These are phyloP conservation scores for Phaedon cochleariae DNA, from an alignment of 2,888 invertebrate genomes.

Conservation along the genomic window DNA sequence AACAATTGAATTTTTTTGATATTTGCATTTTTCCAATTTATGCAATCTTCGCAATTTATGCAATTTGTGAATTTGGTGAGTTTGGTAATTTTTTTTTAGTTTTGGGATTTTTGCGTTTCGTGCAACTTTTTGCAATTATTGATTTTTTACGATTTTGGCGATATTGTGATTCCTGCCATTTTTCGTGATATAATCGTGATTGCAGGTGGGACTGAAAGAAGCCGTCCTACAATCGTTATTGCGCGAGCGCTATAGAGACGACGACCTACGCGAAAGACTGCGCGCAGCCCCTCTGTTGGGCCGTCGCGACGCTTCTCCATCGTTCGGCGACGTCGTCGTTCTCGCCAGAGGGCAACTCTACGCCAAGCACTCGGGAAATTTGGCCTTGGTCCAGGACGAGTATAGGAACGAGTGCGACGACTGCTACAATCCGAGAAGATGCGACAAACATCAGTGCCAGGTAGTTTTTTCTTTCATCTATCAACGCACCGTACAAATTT, in stretches of 20 bases:
- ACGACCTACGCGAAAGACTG: slow-evolving; percentile 58
- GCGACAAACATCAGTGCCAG: slow-evolving; percentile 37
- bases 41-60: too few species aligned
- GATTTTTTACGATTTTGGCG: too few species aligned
- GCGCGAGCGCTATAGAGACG: slow-evolving; percentile 66
- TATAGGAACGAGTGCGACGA: slow-evolving; percentile 63
- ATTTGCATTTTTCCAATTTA: too few species aligned
- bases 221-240: slow-evolving; percentile 72
- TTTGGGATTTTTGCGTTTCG: too few species aligned
- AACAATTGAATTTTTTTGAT: too few species aligned
- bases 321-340: slow-evolving; percentile 71
- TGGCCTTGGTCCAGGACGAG: slow-evolving; percentile 64
- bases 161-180: too few species aligned
- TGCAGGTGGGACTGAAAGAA: slow-evolving; percentile 68
- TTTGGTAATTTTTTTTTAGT: too few species aligned
- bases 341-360: slow-evolving; percentile 72
- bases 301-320: slow-evolving; percentile 60
- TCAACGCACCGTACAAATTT: too few species aligned
- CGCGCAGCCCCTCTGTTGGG: slow-evolving; percentile 52
- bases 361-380: slow-evolving; percentile 62
- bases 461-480: slow-evolving; percentile 14
- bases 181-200: too few species aligned
- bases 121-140: too few species aligned
- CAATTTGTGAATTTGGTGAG: too few species aligned
- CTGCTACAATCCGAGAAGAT: slow-evolving; percentile 54